phyloP scores from a whole-genome alignment of 2,797 vertebrate species.

The Eulemur albifrons region DNA sequence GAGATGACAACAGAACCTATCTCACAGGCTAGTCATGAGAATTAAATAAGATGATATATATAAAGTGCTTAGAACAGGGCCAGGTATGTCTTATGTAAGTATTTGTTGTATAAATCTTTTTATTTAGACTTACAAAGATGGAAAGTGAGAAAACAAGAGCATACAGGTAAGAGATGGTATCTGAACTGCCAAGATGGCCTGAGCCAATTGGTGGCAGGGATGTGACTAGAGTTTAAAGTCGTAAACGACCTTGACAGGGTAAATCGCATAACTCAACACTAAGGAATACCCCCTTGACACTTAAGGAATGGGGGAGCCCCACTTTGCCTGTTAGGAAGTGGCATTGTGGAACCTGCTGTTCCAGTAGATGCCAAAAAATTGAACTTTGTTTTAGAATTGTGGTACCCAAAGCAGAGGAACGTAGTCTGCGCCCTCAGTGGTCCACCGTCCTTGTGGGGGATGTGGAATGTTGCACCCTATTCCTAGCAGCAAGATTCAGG shows the following conservation, averaged over 20 bases:
- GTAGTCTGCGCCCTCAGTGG: background rate
- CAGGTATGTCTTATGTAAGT: background rate
- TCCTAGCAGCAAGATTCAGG: background rate
- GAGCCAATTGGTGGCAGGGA: background rate
- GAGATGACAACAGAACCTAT: background rate
- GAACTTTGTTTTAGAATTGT: background rate
- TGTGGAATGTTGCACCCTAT: background rate
- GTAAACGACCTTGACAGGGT: background rate
- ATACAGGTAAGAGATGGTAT: background rate
- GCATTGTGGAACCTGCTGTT: background rate
- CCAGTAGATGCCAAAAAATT: background rate
- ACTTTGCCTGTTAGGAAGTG: background rate
- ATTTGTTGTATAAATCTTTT: background rate
- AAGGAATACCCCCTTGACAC: background rate
- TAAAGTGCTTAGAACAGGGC: background rate
- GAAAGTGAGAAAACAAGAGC: background rate
- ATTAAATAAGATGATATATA: background rate
- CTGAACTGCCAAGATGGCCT: background rate
- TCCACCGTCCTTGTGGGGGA: background rate
- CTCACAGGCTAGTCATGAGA: background rate
- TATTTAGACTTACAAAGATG: background rate
- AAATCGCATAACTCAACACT: background rate
- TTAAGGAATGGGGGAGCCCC: background rate
- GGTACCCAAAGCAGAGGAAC: background rate
- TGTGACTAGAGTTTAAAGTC: background rate